Evolutionary conservation across 2,113 vertebrate genomes (phyloP), one percentile per base, ranked within the genome.

Genomic region (Brachirus orientalis): DNA sequence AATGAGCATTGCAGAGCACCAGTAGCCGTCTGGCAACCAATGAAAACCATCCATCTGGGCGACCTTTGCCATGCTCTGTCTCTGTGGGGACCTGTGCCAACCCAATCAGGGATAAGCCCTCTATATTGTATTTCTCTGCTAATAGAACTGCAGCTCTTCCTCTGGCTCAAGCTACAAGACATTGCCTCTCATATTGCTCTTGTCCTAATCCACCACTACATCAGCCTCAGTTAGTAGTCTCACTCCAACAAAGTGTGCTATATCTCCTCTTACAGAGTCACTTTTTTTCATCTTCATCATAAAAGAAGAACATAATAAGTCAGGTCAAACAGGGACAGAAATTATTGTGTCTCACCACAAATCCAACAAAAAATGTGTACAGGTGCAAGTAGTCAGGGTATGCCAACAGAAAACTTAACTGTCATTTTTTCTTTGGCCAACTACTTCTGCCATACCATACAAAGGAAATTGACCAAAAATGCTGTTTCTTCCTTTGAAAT

Each of bases 71-170:
- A 58, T 41, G 45, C 80, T 62, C 73, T 53, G 80, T 67, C 80
- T 83, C 50, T 12, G 14, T 4, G 14, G 79, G 50, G 74, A 75
- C 43, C 66, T 40, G 59, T 17, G 56, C 38, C 48, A 22, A 80
- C 55, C 69, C 76, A 85, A 79, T 84, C 87, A 77, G 36, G 53
- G 81, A 82, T 51, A 63, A 70, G 67, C 68, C 54, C 77, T 47
- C 59, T 80, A 40, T 55, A 17, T 18, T 38, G 36, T 55, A 10
- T 47, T 71, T 70, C 56, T 38, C 55, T 54, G 56, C 48, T 57
- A 67, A 75, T 53, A 60, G 57, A 80, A 83, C 46, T 45, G 63
- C 67, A 46, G 67, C 14, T 37, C 58, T 69, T 60, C 36, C 59
- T 63, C 64, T 58, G 72, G 40, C 40, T 43, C 40, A 43, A 28